A percentile compares a stretch with the other conserved stretches of the same genome.
Evolutionary conservation across 2,888 invertebrate species (phyloP).

Genomic region (Machimus atricapillus): DNA sequence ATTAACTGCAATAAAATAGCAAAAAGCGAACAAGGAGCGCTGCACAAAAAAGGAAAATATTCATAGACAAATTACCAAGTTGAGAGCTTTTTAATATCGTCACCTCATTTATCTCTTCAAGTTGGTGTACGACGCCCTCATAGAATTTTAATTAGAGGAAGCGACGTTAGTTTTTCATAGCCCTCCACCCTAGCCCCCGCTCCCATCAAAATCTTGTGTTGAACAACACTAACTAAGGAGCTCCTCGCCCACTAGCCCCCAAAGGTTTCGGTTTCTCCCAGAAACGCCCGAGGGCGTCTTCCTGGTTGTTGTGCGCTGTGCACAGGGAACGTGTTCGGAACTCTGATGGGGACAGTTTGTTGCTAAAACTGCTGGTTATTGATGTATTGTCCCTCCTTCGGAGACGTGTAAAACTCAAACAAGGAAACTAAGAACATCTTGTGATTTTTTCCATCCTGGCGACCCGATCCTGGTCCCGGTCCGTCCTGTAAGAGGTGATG

Average conservation of each 20-base stretch:
- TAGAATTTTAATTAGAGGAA: conserved; percentile 48
- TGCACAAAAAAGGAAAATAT: conserved; percentile 45
- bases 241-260: not conserved
- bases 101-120: conserved; percentile 47
- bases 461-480: not conserved
- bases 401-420: conserved; percentile 30
- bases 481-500: not conserved
- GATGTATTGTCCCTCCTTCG: conserved; percentile 31
- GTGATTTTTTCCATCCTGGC: conserved; percentile 16
- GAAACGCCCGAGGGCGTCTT: not conserved
- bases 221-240: conserved; percentile 29
- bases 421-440: conserved; percentile 32
- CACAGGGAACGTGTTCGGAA: not conserved
- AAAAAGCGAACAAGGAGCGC: not conserved
- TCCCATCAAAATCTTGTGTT: conserved; percentile 17
- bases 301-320: not conserved
- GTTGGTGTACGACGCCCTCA: conserved; percentile 45
- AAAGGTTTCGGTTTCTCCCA: conserved; percentile 17
- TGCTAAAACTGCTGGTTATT: conserved; percentile 39
- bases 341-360: conserved; percentile 35
- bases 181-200: not conserved
- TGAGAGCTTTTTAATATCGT: conserved; percentile 47
- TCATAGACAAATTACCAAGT: conserved; percentile 48
- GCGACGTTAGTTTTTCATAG: conserved; percentile 34
- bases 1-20: conserved; percentile 33